Evolutionary conservation across 2,888 invertebrate genomes (phyloP).

Genomic region (Agapetus fuscipes): DNA sequence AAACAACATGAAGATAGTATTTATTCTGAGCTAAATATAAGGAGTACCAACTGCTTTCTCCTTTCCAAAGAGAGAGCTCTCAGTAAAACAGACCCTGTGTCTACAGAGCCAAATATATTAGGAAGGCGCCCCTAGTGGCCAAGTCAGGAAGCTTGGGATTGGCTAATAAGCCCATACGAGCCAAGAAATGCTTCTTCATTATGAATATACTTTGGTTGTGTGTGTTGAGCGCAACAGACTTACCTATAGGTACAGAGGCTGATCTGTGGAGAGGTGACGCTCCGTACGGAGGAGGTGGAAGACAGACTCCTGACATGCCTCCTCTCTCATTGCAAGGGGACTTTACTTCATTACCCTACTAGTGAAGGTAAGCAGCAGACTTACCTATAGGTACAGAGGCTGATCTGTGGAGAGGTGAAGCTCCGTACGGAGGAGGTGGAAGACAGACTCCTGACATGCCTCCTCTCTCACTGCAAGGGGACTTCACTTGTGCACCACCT

Average conservation of each 20-base stretch:
- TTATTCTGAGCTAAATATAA: no score
- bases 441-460: conserved; percentile 30
- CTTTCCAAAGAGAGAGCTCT: no score
- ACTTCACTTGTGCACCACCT: conserved; percentile 41
- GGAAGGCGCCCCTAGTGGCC: no score
- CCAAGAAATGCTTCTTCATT: no score
- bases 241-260: conserved; percentile 46
- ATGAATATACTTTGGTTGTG: no score
- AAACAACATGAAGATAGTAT: no score
- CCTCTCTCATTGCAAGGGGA: conserved; percentile 44
- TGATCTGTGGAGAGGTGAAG: conserved; percentile 42
- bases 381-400: conserved; percentile 46
- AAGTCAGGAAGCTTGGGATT: no score
- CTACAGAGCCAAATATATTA: no score
- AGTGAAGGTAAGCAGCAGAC: conserved; percentile 8
- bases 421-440: conserved; percentile 44
- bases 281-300: conserved; percentile 45
- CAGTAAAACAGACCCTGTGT: no score
- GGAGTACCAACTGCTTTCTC: no score
- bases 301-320: conserved; percentile 29
- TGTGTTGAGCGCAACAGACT: conserved; percentile 14
- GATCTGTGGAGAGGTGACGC: conserved; percentile 43
- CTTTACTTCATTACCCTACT: conserved; percentile 45
- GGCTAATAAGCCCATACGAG: no score
- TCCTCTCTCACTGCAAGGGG: conserved; percentile 42